Conservation (phyloP, 2,797 vertebrate genomes). For the Brachyrhaphis roseni region DNA sequence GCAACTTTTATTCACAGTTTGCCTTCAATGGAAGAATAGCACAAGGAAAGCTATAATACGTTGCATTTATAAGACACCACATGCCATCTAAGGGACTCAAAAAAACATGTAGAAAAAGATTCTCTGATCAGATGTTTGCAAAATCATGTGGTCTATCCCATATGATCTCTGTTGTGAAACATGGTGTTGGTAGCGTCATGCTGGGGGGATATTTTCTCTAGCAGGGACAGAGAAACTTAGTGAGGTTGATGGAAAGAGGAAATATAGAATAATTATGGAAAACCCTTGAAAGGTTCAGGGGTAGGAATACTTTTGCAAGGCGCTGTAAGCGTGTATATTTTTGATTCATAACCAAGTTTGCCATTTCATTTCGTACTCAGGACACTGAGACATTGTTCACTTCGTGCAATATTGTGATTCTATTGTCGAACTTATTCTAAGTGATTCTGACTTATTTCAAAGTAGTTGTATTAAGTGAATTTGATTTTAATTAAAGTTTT, state of each 20-base stretch:
- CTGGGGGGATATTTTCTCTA: too few species aligned
- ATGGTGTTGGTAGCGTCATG: not conserved
- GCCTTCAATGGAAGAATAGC: not conserved
- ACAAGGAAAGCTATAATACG: not conserved
- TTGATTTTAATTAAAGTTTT: conserved; percentile 22
- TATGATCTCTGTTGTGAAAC: not conserved
- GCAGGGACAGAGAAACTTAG: not conserved
- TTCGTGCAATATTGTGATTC: not conserved
- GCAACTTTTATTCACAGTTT: not conserved
- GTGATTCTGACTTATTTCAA: conserved; percentile 9
- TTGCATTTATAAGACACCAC: not conserved
- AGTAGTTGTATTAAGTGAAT: not conserved
- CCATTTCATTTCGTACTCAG: not conserved
- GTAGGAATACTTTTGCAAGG: not conserved
- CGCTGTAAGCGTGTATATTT: not conserved
- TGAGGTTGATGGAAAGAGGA: not conserved
- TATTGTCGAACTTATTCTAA: not conserved
- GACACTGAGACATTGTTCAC: conserved; percentile 12
- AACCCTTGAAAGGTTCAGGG: not conserved
- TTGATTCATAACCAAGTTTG: conserved; percentile 7
- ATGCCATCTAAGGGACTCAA: not conserved
- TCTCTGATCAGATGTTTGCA: not conserved
- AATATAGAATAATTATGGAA: not conserved
- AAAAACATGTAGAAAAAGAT: not conserved
- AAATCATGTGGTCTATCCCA: not conserved